phyloP scores from a whole-genome alignment of 2,113 vertebrate species.

The Indicator maculatus region DNA sequence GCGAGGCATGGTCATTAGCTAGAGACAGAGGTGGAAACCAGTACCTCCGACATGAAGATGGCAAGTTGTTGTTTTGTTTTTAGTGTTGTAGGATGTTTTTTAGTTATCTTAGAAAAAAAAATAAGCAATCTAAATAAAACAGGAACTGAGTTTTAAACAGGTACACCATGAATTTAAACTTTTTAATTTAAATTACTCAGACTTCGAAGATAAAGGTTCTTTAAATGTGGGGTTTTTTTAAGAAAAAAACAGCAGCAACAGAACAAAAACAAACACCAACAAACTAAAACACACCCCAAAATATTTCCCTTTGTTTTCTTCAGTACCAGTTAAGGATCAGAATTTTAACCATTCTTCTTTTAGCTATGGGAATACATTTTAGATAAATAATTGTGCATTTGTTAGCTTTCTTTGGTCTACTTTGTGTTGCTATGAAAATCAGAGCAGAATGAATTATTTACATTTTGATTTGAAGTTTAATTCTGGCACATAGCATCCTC shows the following conservation, averaged over 20 bases:
- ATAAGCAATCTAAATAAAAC: neutral
- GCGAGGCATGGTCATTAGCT: constrained; percentile 97
- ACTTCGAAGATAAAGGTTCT: neutral
- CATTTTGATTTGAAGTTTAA: neutral
- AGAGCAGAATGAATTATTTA: neutral
- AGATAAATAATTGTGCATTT: neutral
- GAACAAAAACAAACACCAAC: neutral
- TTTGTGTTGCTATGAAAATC: neutral
- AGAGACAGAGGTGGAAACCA: constrained; percentile 96
- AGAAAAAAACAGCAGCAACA: neutral
- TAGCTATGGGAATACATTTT: neutral
- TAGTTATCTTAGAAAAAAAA: neutral
- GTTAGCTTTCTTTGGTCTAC: neutral
- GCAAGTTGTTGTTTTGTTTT: constrained; percentile 80
- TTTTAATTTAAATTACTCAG: neutral
- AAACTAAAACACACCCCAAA: neutral
- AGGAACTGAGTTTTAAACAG: neutral
- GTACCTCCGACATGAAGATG: constrained; percentile 96
- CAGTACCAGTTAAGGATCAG: neutral
- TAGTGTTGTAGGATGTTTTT: neutral
- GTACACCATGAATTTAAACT: neutral
- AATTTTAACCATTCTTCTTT: neutral
- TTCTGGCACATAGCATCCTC: neutral
- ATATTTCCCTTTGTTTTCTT: neutral
- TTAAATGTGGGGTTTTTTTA: neutral